Evolutionary conservation across 1,140 invertebrate species (phyloP), one percentile per base, ranked within the genome.

Genomic region (Eubasilissa regina): DNA sequence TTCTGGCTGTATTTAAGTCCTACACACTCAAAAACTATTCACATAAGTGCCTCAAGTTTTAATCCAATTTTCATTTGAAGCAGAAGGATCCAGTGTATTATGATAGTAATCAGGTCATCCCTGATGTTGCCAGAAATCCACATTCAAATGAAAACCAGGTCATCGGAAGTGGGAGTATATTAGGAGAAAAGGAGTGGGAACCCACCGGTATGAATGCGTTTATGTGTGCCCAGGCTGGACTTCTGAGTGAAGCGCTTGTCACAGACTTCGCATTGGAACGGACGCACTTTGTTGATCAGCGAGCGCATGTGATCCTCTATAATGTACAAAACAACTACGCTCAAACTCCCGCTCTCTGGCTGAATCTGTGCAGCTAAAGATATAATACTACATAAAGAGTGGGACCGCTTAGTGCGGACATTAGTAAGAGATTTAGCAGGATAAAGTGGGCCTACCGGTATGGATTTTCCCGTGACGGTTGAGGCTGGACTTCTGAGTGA

Each of bases 181-280:
- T 19, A 11, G 45, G 43, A 56, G 64, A 45, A 77, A 64, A 55
- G 62, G 58, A 64, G 75, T 44, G 21, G 87, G 86, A 87, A 89
- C 88, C 88, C 87, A 89, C 94, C 94, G 75, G 94, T 95, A 86
- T 96, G 95, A 84, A 94, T 94, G 83, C 94, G 90, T 88, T 95
- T 95, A 90, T 96, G 95, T 85, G 95, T 95, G 89, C 95, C 93
- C 83, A 94, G 88, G 87, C 93, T 94, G 84, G 93, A 94, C 89
- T 94, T 95, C 86, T 94, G 93, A 75, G 93, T 94, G 88, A 94
- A 95, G 86, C 93, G 89, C 87, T 94, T 94, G 85, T 94, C 90
- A 87, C 93, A 94, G 84, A 93, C 89, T 84, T 93, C 92, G 88
- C 95, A 96, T 88, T 93, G 91, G 88, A 94, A 95, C 43, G 95